Conservation (phyloP, 1,140 invertebrate species). For the Drosophila littoralis region DNA sequence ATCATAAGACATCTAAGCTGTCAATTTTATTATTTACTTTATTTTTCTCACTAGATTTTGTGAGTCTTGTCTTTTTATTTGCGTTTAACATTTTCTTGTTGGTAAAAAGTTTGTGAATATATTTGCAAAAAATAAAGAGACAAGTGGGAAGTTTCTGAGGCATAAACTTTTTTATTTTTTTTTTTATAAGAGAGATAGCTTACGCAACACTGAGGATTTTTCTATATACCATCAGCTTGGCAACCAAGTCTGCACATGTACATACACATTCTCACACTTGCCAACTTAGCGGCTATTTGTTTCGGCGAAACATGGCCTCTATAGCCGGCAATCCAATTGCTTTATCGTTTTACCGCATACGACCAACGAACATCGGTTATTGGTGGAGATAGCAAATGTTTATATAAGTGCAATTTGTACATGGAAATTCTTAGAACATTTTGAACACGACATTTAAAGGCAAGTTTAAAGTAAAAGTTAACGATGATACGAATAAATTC, state of each 20-base stretch:
- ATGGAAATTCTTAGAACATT: background rate
- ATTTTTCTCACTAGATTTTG: no score
- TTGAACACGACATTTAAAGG: background rate
- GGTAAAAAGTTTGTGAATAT: no score
- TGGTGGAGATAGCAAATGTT: background rate
- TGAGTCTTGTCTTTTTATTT: no score
- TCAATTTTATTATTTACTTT: no score
- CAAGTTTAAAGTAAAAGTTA: background rate
- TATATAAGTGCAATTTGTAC: background rate
- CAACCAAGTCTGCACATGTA: conserved; percentile 1
- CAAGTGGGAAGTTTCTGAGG: no score
- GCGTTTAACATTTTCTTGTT: no score
- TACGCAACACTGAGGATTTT: background rate
- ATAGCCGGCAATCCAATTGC: conserved; percentile 19
- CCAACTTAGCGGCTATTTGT: conserved; percentile 22
- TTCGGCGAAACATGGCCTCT: conserved; percentile 14
- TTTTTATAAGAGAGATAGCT: no score
- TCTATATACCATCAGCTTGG: no score
- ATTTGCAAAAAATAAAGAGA: no score
- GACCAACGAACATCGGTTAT: conserved; percentile 3
- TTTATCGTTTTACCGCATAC: conserved; percentile 33
- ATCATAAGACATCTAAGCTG: no score
- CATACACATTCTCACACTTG: background rate
- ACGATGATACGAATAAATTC: no score
- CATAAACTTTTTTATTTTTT: no score